Evolutionary conservation across 2,113 vertebrate species (phyloP).

Genomic region (Dasyornis broadbenti): DNA sequence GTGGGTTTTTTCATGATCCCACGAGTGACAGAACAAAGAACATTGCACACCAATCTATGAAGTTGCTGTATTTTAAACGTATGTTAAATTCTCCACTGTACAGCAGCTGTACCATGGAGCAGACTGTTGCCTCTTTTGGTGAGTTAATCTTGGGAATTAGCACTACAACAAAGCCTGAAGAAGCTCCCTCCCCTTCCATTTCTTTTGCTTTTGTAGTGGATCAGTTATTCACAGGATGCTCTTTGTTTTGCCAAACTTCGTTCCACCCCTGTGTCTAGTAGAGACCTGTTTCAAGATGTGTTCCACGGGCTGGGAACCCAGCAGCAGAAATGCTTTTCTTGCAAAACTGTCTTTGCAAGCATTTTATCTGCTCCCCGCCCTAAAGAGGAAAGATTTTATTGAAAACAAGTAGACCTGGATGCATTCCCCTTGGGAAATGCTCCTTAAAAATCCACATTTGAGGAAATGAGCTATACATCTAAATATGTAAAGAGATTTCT

Average conservation of each 20-base stretch:
- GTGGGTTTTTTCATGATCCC: not conserved
- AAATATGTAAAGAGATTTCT: not conserved
- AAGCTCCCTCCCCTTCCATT: not conserved
- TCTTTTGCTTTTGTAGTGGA: not conserved
- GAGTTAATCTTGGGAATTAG: not conserved
- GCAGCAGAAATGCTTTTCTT: slow-evolving; percentile 21
- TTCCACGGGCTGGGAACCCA: slow-evolving; percentile 3
- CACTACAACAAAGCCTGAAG: not conserved
- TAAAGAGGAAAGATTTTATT: not conserved
- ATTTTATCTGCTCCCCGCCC: not conserved
- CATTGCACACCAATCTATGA: not conserved
- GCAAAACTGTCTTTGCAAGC: slow-evolving; percentile 17
- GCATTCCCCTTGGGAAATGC: not conserved
- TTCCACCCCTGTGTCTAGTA: slow-evolving; percentile 19
- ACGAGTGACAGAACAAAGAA: not conserved
- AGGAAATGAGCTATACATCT: not conserved
- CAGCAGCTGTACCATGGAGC: not conserved
- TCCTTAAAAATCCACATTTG: not conserved
- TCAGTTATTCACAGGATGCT: not conserved
- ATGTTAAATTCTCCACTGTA: not conserved
- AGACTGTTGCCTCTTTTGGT: not conserved
- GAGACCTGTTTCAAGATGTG: slow-evolving; percentile 13
- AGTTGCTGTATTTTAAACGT: not conserved
- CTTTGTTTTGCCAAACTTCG: slow-evolving; percentile 27
- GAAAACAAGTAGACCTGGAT: not conserved